phyloP scores from a whole-genome alignment of 2,888 invertebrate species.

The Hyles lineata region DNA sequence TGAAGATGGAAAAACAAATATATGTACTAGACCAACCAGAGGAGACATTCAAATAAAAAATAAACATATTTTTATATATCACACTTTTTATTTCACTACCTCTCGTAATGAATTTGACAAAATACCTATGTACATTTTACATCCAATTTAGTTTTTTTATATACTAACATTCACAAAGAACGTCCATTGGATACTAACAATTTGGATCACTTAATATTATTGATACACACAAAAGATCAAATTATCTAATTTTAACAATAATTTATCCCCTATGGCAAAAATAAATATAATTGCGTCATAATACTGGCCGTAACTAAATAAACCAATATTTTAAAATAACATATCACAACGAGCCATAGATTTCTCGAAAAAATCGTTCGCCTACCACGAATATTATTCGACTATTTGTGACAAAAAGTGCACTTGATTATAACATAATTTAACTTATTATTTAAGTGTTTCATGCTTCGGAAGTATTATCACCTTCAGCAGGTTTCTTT shows the following conservation, averaged over 20 bases:
- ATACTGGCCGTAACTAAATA: slow-evolving; percentile 39
- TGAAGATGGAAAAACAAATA: slow-evolving; percentile 85
- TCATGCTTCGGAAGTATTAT: slow-evolving; percentile 82
- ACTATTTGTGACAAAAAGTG: slow-evolving; percentile 39
- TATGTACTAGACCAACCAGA: slow-evolving; percentile 48
- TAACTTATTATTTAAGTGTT: slow-evolving; percentile 37
- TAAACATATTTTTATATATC: slow-evolving; percentile 38
- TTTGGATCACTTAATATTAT: slow-evolving; percentile 1
- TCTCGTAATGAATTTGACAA: slow-evolving; percentile 33
- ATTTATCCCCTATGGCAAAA: slow-evolving; percentile 28
- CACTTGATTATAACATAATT: slow-evolving; percentile 44
- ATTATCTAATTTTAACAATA: neutral
- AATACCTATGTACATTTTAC: slow-evolving; percentile 9
- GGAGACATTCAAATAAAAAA: slow-evolving; percentile 45
- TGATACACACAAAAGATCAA: neutral
- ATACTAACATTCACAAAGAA: neutral
- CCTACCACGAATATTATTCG: neutral
- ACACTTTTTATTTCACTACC: slow-evolving; percentile 30
- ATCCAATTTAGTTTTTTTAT: neutral
- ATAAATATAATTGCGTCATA: slow-evolving; percentile 23
- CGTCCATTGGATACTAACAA: neutral
- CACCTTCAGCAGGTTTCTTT: slow-evolving; percentile 70
- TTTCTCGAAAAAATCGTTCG: neutral
- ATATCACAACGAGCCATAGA: slow-evolving; percentile 10
- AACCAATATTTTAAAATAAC: slow-evolving; percentile 22